phyloP scores from a whole-genome alignment of 64 coral and sea anemone species.

The Stichodactyla helianthus region DNA sequence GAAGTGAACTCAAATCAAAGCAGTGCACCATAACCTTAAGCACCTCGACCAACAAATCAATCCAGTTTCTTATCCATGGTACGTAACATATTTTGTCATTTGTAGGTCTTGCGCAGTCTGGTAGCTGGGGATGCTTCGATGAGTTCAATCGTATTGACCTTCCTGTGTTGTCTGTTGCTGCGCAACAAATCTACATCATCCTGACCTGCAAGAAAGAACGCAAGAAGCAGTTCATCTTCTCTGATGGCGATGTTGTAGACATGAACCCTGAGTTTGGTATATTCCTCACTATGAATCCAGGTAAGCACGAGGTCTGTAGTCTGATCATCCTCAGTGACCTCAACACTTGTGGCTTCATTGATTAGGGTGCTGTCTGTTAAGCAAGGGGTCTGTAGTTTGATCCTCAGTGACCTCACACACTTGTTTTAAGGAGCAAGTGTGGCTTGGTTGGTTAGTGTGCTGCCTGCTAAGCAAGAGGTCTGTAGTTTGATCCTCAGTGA shows the following conservation, averaged over 20 bases:
- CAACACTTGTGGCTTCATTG: too few relatives aligned
- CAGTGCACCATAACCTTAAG: too few relatives aligned
- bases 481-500: neutral
- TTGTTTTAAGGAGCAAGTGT: too few relatives aligned
- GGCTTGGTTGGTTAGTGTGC: too few relatives aligned
- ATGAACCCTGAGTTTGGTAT: slow-evolving; percentile 95
- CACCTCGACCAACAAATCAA: too few relatives aligned
- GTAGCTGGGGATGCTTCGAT: slow-evolving; percentile 98
- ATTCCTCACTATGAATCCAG: slow-evolving; percentile 63
- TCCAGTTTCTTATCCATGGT: too few relatives aligned
- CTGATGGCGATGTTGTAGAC: slow-evolving; percentile 93
- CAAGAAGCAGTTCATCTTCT: slow-evolving; percentile 97
- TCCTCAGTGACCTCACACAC: too few relatives aligned
- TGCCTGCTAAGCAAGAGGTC: too few relatives aligned
- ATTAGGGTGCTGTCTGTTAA: too few relatives aligned
- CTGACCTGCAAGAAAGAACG: slow-evolving; percentile 84
- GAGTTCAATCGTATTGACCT: slow-evolving; percentile 99
- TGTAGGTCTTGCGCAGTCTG: slow-evolving; percentile 85
- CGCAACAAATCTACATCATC: slow-evolving; percentile 94
- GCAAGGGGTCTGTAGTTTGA: neutral
- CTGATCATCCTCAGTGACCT: too few relatives aligned
- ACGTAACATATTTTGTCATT: neutral
- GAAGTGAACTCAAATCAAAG: too few relatives aligned
- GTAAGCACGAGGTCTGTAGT: too few relatives aligned
- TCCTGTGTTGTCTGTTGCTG: slow-evolving; percentile 88